A percentile compares a stretch with the other conserved stretches of the same genome.
Evolutionary conservation across 2,888 invertebrate species (phyloP).

Genomic region (Ceratothoa steindachneri): DNA sequence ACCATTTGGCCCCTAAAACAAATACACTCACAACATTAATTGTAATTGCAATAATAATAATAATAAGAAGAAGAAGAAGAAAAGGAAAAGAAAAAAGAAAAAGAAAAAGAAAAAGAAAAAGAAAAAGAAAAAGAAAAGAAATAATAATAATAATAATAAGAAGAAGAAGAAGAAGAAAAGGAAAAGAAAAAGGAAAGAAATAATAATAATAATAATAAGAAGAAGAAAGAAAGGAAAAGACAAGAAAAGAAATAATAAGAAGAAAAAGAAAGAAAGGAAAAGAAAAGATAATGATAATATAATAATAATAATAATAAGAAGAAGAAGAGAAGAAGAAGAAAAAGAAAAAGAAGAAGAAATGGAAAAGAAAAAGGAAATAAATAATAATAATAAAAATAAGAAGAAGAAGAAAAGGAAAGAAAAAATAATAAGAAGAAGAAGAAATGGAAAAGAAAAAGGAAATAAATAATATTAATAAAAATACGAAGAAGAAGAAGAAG

Average conservation of each 20-base stretch:
- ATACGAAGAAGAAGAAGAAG: neutral
- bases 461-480: neutral
- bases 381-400: neutral
- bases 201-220: too few species aligned
- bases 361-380: neutral
- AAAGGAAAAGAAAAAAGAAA: too few species aligned
- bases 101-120: too few species aligned
- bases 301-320: neutral
- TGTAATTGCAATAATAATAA: too few species aligned
- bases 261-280: neutral
- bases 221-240: too few species aligned
- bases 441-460: neutral
- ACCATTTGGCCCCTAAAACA: too few species aligned
- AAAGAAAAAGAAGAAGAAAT: neutral
- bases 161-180: too few species aligned
- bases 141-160: neutral
- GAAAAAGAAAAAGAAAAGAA: too few species aligned
- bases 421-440: neutral
- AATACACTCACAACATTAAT: too few species aligned
- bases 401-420: neutral
- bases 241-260: too few species aligned
- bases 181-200: neutral
- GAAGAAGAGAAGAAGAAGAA: neutral
- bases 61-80: too few species aligned
- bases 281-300: neutral